Evolutionary conservation across 2,888 invertebrate genomes (phyloP).

Genomic region (Resseliella maxima): DNA sequence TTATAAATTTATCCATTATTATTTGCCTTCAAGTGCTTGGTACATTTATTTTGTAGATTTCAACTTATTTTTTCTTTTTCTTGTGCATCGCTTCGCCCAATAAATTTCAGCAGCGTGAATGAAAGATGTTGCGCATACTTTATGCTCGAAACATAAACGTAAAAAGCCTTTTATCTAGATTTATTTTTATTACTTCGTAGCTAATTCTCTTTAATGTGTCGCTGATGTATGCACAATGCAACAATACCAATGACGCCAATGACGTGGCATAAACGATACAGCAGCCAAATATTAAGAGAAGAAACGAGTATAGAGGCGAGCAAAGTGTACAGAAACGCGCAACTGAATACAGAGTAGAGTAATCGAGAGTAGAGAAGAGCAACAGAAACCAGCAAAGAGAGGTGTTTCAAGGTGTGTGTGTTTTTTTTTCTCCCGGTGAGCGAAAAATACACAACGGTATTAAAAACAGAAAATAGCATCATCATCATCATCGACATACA

Average conservation of each 20-base stretch:
- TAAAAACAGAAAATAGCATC: neutral
- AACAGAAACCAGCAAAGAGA: too few relatives aligned
- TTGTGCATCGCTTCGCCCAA: neutral
- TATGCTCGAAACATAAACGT: neutral
- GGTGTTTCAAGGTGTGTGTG: too few relatives aligned
- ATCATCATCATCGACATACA: neutral
- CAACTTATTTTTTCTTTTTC: too few relatives aligned
- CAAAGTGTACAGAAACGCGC: too few relatives aligned
- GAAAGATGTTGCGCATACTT: constrained; percentile 5
- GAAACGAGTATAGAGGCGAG: too few relatives aligned
- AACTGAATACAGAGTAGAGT: too few relatives aligned
- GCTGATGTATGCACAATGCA: constrained; percentile 26
- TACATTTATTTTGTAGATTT: neutral
- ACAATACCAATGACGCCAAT: neutral
- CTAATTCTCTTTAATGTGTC: constrained; percentile 36
- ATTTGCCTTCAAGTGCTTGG: neutral
- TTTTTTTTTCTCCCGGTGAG: too few relatives aligned
- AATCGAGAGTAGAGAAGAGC: too few relatives aligned
- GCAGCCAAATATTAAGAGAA: too few relatives aligned
- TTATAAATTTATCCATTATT: neutral
- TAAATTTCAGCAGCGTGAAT: neutral
- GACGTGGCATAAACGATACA: too few relatives aligned
- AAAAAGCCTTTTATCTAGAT: constrained; percentile 34
- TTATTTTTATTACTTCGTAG: constrained; percentile 27
- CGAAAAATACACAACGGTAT: neutral